These are phyloP conservation scores for Strigamia maritima DNA, from an alignment of 2,888 invertebrate genomes.

Conservation along the genomic window DNA sequence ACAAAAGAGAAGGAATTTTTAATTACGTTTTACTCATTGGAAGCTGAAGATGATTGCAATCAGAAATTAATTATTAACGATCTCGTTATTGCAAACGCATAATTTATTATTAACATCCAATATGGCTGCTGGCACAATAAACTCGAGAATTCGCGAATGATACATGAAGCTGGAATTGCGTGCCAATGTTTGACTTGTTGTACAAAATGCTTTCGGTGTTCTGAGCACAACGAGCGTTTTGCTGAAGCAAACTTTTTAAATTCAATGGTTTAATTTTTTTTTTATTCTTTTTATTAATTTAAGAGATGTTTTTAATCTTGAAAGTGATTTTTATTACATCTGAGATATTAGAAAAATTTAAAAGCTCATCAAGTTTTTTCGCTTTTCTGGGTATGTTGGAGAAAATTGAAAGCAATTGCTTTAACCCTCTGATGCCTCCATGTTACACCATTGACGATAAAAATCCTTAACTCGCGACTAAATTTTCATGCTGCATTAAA, in stretches of 20 bases:
- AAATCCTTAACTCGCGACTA: no score
- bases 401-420: neutral
- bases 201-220: no score
- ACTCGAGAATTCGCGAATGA: neutral
- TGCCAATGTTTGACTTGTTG: neutral
- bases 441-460: no score
- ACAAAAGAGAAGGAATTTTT: no score
- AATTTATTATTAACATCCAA: neutral
- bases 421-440: neutral
- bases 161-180: no score
- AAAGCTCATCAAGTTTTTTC: neutral
- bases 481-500: no score
- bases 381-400: neutral
- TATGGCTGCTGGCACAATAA: neutral
- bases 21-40: no score
- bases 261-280: no score
- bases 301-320: neutral
- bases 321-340: neutral
- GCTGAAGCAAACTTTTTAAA: no score
- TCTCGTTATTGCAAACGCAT: neutral
- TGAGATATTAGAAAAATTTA: neutral
- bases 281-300: no score
- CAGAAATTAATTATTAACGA: neutral
- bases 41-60: neutral
- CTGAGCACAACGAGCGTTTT: no score